Base-by-base conservation (phyloP, 2,113 vertebrate genomes). In the Albula goreensis region DNA sequence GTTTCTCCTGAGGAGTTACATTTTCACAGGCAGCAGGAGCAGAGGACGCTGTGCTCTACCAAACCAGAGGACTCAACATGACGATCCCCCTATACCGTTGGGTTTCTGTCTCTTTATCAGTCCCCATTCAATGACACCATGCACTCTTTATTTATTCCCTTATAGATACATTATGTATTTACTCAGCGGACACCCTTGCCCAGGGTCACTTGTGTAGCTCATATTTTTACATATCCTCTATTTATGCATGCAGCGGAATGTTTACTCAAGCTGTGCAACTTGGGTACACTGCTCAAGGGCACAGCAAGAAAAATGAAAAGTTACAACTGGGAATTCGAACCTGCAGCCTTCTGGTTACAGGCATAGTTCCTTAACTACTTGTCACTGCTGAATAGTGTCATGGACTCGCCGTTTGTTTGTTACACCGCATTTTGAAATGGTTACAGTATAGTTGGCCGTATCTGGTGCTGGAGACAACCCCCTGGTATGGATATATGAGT, bases 1-100 rank as follows among this genome's bases (percentile, higher is more conserved):
- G 83, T 83, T 57, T 88, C 86, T 82, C 87, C 83, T 81, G 78
- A 86, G 85, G 57, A 49, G 41, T 84, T 82, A 83, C 53, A 41
- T 31, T 25, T 83, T 80, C 86, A 83, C 57, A 6, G 52, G 66
- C 83, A 78, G 25, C 51, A 85, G 49, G 70, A 50, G 52, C 81
- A 82, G 74, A 10, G 4, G 6, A 57, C 49, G 9, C 70, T 56
- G 41, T 1, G 49, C 13, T 41, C 31, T 41, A 51, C 31, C 12
- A 86, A 66, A 52, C 50, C 53, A 8, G 31, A 70, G 57, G 12
- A 51, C 78, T 41, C 19, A 50, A 82, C n/a, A 25, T 13, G 80
- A 82, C 1, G 57, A 3, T 5, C n/a, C 83, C 31, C 25, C 19
- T 13, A 8, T 80, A 51, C 53, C 52, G 50, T 80, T 31, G 70